A percentile compares a stretch with the other conserved stretches of the same genome.
Conservation (phyloP, 2,888 invertebrate genomes). For the Troides oblongomaculatus region DNA sequence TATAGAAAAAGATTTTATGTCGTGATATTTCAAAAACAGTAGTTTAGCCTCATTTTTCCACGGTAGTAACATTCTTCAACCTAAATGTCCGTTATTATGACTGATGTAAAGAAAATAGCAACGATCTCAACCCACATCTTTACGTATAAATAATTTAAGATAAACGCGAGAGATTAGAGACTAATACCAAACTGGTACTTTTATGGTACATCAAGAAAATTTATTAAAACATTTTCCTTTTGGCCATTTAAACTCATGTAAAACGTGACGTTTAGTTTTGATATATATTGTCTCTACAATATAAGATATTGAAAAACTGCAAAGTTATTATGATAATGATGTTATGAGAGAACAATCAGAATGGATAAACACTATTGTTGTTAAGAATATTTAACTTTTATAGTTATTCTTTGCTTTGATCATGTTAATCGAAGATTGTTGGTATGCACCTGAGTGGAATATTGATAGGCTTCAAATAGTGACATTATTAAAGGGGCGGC, state of each 20-base stretch:
- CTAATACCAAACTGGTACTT: neutral
- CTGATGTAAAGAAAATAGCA: constrained; percentile 27
- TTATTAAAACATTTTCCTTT: neutral
- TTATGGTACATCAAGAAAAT: neutral
- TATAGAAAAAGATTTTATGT: neutral
- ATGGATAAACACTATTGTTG: neutral
- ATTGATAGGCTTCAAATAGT: neutral
- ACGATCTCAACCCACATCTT: constrained; percentile 28
- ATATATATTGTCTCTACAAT: neutral
- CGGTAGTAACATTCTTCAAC: constrained; percentile 16
- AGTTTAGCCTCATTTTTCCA: constrained; percentile 23
- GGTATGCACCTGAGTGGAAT: neutral
- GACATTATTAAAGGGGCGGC: neutral
- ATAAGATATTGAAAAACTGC: no score
- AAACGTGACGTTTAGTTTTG: no score
- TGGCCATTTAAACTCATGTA: no score
- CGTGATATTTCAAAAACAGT: constrained; percentile 7
- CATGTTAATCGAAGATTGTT: neutral
- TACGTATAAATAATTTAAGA: constrained; percentile 23
- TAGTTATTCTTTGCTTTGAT: neutral
- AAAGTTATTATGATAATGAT: neutral
- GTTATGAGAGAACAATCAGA: neutral
- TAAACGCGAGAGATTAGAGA: constrained; percentile 21
- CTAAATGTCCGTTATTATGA: constrained; percentile 21
- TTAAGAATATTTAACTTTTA: neutral